Percentiles rank a stretch among this genome's conserved stretches.
Conservation (phyloP, 1,140 invertebrate species). For the Augochlora pura region DNA sequence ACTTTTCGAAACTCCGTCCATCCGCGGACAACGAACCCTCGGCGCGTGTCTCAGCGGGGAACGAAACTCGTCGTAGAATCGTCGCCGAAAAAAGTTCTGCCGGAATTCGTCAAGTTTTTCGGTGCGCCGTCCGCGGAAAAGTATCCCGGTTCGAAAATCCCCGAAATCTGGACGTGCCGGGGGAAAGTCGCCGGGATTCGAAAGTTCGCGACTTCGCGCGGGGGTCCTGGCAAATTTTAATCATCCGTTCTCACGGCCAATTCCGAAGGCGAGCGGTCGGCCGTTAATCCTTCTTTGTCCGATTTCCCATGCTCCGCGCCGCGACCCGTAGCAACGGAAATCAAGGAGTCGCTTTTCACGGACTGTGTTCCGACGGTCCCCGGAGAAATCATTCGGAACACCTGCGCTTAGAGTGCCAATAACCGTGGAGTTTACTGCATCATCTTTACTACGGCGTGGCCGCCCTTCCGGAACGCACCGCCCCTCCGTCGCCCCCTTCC, state of each 20-base stretch:
- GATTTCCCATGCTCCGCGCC: slow-evolving; percentile 47
- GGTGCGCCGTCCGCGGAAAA: not conserved
- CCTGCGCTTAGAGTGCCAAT: slow-evolving; percentile 67
- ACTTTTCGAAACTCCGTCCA: too few relatives aligned
- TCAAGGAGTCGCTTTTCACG: slow-evolving; percentile 48
- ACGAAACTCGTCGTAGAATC: too few relatives aligned
- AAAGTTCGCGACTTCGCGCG: not conserved
- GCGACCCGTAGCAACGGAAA: slow-evolving; percentile 21
- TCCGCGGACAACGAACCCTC: too few relatives aligned
- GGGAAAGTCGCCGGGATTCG: not conserved
- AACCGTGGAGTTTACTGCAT: slow-evolving; percentile 60
- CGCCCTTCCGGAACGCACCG: slow-evolving; percentile 19
- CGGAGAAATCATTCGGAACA: slow-evolving; percentile 65
- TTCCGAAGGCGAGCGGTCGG: too few relatives aligned
- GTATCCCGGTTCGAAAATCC: not conserved
- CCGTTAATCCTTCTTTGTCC: slow-evolving; percentile 27
- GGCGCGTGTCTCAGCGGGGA: too few relatives aligned
- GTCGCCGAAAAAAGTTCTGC: too few relatives aligned
- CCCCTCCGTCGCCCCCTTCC: too few relatives aligned
- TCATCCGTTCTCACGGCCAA: not conserved
- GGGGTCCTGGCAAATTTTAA: not conserved
- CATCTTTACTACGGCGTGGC: slow-evolving; percentile 47
- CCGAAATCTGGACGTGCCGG: not conserved
- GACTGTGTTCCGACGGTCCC: slow-evolving; percentile 40
- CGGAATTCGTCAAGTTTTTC: too few relatives aligned